These are phyloP conservation scores for Zhuqinia jingwanae DNA, from an alignment of 2,888 invertebrate genomes.

Conservation along the genomic window DNA sequence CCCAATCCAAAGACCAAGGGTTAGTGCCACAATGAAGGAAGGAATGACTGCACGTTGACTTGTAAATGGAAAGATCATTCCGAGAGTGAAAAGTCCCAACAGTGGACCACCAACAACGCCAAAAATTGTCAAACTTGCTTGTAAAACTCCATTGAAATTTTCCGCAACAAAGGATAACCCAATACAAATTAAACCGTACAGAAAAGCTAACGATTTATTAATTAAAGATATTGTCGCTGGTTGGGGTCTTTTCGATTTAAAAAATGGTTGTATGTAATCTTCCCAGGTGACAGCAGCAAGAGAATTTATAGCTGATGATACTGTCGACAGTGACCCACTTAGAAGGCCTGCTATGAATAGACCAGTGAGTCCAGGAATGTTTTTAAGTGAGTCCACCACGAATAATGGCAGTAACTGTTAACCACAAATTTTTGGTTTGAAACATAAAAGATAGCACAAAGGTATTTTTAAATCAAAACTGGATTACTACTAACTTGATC, in stretches of 20 bases:
- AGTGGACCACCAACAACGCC: constrained; percentile 92
- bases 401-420: constrained; percentile 82
- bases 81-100: constrained; percentile 91
- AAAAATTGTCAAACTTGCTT: constrained; percentile 92
- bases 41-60: constrained; percentile 85
- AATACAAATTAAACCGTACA: constrained; percentile 89
- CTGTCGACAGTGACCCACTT: constrained; percentile 94
- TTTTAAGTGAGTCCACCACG: constrained; percentile 83
- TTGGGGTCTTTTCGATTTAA: constrained; percentile 79
- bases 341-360: constrained; percentile 95
- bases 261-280: constrained; percentile 86
- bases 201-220: constrained; percentile 84
- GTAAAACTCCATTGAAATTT: constrained; percentile 91
- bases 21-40: constrained; percentile 77
- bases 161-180: constrained; percentile 92
- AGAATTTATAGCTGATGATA: constrained; percentile 95
- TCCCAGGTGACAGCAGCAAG: constrained; percentile 94
- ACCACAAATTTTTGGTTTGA: not conserved
- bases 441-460: no score
- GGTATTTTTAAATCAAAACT: no score
- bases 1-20: constrained; percentile 90
- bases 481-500: constrained; percentile 90
- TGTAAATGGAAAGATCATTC: constrained; percentile 89
- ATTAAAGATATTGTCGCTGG: constrained; percentile 72
- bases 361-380: constrained; percentile 90